Conservation (phyloP, 2,113 vertebrate species). For the Siniperca knerii region DNA sequence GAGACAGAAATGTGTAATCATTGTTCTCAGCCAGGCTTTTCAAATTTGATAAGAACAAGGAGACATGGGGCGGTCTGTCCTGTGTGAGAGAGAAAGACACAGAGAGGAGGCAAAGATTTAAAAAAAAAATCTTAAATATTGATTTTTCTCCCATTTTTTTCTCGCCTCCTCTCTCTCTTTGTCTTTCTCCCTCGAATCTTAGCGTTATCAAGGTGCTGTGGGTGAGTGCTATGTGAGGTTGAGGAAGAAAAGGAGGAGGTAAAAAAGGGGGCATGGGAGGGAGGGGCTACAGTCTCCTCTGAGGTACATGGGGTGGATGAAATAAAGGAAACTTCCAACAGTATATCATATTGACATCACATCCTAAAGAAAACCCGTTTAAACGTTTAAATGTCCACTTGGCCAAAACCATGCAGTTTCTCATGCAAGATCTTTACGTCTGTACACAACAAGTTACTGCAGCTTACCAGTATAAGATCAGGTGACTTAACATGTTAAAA, state of each 20-base stretch:
- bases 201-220: constrained; percentile 14
- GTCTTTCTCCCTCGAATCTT: constrained; percentile 14
- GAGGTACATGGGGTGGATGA: constrained; percentile 9
- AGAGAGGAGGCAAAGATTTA: constrained; percentile 15
- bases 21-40: constrained; percentile 64
- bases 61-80: constrained; percentile 31
- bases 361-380: background rate
- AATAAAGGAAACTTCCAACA: constrained; percentile 14
- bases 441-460: background rate
- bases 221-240: background rate
- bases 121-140: constrained; percentile 52
- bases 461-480: background rate
- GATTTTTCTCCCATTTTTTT: constrained; percentile 34
- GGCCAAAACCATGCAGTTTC: too few relatives aligned
- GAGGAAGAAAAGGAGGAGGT: constrained; percentile 8
- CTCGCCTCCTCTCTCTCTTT: constrained; percentile 6
- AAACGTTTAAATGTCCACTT: background rate
- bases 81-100: constrained; percentile 37
- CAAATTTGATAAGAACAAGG: constrained; percentile 66
- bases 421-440: background rate
- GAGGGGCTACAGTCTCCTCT: background rate
- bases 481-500: background rate
- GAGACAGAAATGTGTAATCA: constrained; percentile 50
- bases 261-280: background rate
- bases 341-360: background rate